phyloP scores from a whole-genome alignment of 2,797 vertebrate genomes.

The Scarus forsteni region DNA sequence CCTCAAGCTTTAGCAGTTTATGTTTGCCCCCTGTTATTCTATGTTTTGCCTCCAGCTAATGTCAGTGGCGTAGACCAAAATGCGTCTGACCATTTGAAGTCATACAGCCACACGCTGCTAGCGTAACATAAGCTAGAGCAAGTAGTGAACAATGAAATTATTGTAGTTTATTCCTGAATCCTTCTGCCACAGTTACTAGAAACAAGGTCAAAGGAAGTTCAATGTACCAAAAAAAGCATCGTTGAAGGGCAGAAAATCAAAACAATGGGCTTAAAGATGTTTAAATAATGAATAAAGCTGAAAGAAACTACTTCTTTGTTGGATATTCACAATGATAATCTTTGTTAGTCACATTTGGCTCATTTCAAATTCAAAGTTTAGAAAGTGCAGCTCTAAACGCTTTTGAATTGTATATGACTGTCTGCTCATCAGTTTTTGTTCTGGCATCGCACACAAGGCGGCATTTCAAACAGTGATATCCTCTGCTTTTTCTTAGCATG shows the following conservation, averaged over 20 bases:
- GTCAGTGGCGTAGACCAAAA: no score
- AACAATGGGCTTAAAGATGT: neutral
- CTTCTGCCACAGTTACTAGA: neutral
- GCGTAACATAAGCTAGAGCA: neutral
- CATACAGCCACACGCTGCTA: no score
- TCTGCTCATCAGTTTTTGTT: conserved; percentile 5
- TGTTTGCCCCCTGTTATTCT: no score
- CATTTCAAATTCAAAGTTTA: neutral
- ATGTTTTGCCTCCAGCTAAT: no score
- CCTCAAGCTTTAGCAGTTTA: no score
- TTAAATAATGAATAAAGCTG: neutral
- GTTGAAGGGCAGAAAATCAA: neutral
- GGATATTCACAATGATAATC: neutral
- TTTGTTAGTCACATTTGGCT: neutral
- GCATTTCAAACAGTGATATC: conserved; percentile 29
- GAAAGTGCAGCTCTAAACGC: conserved; percentile 5
- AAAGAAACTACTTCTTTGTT: neutral
- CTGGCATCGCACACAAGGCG: conserved; percentile 7
- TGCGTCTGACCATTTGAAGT: no score
- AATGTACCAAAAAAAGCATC: neutral
- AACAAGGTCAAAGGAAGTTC: neutral
- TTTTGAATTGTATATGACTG: neutral
- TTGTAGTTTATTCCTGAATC: neutral
- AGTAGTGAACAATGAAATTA: neutral
- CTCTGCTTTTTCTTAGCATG: conserved; percentile 37